Conservation (phyloP, 2,888 invertebrate genomes). For the Mimachlamys varia region DNA sequence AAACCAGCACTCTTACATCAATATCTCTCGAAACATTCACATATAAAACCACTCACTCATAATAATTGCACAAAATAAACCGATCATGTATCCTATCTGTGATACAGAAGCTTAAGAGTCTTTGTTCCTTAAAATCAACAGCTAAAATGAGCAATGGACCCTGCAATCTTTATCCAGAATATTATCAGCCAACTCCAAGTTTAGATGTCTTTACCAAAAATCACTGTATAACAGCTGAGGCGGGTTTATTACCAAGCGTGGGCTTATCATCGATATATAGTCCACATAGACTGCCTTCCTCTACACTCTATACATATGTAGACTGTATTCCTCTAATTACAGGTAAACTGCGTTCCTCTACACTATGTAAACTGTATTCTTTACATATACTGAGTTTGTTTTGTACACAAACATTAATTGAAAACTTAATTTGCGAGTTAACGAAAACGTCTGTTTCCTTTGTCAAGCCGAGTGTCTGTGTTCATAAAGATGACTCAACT, state of each 20-base stretch:
- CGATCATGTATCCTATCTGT: background rate
- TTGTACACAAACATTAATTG: too few relatives aligned
- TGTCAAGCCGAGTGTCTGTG: too few relatives aligned
- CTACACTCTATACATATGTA: too few relatives aligned
- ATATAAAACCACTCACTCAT: background rate
- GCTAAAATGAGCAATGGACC: background rate
- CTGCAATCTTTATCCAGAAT: background rate
- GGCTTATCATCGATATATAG: too few relatives aligned
- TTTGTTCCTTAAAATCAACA: background rate
- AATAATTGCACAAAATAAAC: slow-evolving; percentile 10
- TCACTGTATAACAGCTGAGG: background rate
- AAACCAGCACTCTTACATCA: background rate
- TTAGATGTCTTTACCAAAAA: background rate
- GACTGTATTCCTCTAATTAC: too few relatives aligned
- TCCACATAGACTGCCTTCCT: too few relatives aligned
- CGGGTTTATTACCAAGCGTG: background rate
- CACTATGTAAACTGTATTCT: too few relatives aligned
- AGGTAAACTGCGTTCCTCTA: too few relatives aligned
- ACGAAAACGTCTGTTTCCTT: too few relatives aligned
- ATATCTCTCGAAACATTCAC: background rate
- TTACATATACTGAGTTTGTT: too few relatives aligned
- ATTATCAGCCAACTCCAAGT: background rate
- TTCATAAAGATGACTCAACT: too few relatives aligned
- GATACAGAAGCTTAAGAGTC: background rate
- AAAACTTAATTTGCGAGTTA: too few relatives aligned